Evolutionary conservation across 2,888 invertebrate genomes (phyloP).

Genomic region (Lysandra coridon): DNA sequence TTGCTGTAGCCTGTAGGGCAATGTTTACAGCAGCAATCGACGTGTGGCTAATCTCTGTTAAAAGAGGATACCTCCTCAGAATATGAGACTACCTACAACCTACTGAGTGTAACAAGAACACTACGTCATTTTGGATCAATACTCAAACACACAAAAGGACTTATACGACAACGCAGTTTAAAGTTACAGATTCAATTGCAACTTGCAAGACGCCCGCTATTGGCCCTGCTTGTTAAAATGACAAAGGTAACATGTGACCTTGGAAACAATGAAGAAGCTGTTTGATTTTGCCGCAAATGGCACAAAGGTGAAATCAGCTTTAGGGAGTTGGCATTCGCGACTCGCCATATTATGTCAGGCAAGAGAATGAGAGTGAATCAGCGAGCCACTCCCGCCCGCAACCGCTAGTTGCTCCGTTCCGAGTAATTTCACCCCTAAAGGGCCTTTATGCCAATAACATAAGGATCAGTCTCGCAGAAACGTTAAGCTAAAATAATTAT

Average conservation of each 20-base stretch:
- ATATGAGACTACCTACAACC: too few species aligned
- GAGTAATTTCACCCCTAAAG: not conserved
- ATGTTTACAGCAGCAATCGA: too few species aligned
- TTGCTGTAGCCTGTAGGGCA: too few species aligned
- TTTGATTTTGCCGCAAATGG: not conserved
- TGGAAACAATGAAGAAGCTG: not conserved
- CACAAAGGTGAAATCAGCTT: not conserved
- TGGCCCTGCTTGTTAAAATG: not conserved
- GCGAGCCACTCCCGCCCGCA: conserved; percentile 40
- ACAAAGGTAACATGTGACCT: not conserved
- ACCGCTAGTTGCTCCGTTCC: not conserved
- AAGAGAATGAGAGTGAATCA: conserved; percentile 69
- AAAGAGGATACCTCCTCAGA: too few species aligned
- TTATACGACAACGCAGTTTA: not conserved
- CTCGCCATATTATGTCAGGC: conserved; percentile 61
- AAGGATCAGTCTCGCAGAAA: not conserved
- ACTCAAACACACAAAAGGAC: too few species aligned
- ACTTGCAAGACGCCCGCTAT: not conserved
- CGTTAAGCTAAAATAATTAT: not conserved
- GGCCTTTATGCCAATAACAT: not conserved
- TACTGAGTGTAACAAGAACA: too few species aligned
- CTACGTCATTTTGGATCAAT: too few species aligned
- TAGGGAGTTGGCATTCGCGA: conserved; percentile 49
- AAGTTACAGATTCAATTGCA: not conserved
- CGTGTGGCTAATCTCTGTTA: too few species aligned